Percentiles rank a stretch among this genome's conserved stretches.
These are phyloP conservation scores for Rosalia funebris DNA, from an alignment of 2,888 invertebrate species.

Conservation along the genomic window DNA sequence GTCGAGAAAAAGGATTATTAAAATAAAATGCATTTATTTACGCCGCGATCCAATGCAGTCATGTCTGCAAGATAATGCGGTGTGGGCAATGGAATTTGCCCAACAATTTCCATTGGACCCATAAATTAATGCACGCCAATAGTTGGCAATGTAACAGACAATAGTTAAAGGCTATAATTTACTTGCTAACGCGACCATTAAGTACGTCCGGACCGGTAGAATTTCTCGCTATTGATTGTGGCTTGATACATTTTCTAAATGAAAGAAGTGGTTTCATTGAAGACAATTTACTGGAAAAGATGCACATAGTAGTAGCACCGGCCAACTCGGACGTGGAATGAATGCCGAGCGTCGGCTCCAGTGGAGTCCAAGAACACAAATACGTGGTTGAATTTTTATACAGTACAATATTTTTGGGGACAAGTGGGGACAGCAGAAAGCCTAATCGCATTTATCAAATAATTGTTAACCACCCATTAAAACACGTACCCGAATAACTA, in stretches of 20 bases:
- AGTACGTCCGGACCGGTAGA: conserved; percentile 29
- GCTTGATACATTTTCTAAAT: conserved; percentile 35
- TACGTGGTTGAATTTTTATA: no score
- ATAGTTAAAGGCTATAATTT: conserved; percentile 29
- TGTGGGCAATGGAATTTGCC: conserved; percentile 13
- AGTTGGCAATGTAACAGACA: conserved; percentile 25
- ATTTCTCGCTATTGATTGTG: conserved; percentile 33
- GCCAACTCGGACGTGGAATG: conserved; percentile 14
- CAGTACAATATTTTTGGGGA: no score
- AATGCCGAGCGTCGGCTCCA: conserved; percentile 13
- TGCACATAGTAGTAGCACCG: conserved; percentile 24
- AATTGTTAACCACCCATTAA: no score
- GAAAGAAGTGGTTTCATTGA: conserved; percentile 41
- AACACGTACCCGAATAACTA: no score
- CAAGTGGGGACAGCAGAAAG: no score
- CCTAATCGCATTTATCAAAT: no score
- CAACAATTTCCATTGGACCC: conserved; percentile 15
- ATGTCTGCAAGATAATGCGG: neutral
- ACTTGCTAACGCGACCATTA: conserved; percentile 27
- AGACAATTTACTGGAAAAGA: conserved; percentile 38
- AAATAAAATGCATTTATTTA: no score
- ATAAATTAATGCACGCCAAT: conserved; percentile 30
- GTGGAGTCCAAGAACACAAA: neutral
- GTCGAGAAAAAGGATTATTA: no score
- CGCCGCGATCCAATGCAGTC: no score